Base-by-base conservation (phyloP, 2,888 invertebrate genomes). In the Epirrita christyi region DNA sequence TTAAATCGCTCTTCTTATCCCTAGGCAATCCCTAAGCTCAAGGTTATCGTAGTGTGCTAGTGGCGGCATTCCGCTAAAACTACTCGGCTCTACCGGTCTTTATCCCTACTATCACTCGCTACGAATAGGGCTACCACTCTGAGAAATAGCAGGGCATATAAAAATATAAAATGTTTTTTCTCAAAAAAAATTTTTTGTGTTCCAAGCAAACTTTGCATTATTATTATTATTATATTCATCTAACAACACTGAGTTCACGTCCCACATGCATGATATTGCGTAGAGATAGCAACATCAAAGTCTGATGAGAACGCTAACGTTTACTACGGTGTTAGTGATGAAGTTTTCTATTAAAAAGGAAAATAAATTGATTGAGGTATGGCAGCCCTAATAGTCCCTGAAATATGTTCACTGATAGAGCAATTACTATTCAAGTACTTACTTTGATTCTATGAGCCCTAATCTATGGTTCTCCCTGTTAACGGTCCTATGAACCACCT, bases 11-110 rank as follows among this genome's bases (percentile, higher is more conserved):
- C 36, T 48, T 62, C 68, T 55, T n/a, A 55, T 61, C 38, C 9
- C 14, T 10, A 6, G 4, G 32, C 4, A 38, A 57, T 38, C 52
- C 65, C 65, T 71, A 52, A 70, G 45, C 59, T 73, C 76, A 77
- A 78, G 78, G 78, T 78, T 78, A 74, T 69, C 72, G 53, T 55
- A 61, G 66, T 70, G 65, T 65, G 62, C 70, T 58, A 70, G 67
- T 67, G 55, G 59, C 69, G 65, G 67, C 77, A 78, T 76, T 76
- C 74, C 72, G 59, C 51, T 55, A 61, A 67, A 75, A 58, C 68
- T 62, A 68, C 72, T 68, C 55, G 13, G 43, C 55, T 60, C 32
- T 57, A 58, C 55, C 59, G 70, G 65, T 63, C 54, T 59, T 69
- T 55, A 55, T 50, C 38, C 38, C 50, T 40, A 36, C 36, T 11